Percentiles rank a stretch among this genome's conserved stretches.
phyloP scores from a whole-genome alignment of 2,797 vertebrate genomes.

The Sebastes trivittatus region DNA sequence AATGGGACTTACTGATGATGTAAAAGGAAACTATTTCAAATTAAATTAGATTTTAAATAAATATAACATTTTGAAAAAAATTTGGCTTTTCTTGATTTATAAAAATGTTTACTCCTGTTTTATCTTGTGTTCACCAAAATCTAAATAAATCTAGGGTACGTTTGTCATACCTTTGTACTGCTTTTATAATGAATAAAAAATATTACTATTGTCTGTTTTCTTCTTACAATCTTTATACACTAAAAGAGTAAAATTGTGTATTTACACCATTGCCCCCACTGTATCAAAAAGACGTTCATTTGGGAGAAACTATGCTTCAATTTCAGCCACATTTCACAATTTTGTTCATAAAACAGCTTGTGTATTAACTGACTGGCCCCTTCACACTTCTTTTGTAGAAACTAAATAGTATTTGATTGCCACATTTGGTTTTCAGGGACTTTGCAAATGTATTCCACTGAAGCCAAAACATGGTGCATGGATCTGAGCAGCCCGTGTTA shows the following conservation, averaged over 20 bases:
- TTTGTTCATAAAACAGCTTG: not conserved
- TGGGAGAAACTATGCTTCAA: not conserved
- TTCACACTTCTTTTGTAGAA: not conserved
- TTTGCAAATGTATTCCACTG: constrained; percentile 4
- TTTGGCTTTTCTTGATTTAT: not conserved
- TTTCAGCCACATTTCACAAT: not conserved
- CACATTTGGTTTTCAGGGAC: not conserved
- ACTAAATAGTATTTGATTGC: not conserved
- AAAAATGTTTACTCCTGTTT: not conserved
- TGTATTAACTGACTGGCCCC: not conserved
- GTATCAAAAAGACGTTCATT: not conserved
- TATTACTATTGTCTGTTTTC: not conserved
- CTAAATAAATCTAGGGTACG: not conserved
- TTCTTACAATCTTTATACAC: not conserved
- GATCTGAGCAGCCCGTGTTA: constrained; percentile 43
- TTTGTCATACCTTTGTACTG: not conserved
- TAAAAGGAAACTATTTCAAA: not conserved
- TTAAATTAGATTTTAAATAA: not conserved
- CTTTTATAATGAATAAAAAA: not conserved
- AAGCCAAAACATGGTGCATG: constrained; percentile 40
- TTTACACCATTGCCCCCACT: not conserved
- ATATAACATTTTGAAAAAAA: not conserved
- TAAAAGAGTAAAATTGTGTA: not conserved
- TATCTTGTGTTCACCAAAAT: not conserved
- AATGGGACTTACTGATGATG: too few relatives aligned